Percentiles rank a stretch among this genome's conserved stretches.
Conservation (phyloP, 2,797 vertebrate genomes). For the Eulemur albifrons region DNA sequence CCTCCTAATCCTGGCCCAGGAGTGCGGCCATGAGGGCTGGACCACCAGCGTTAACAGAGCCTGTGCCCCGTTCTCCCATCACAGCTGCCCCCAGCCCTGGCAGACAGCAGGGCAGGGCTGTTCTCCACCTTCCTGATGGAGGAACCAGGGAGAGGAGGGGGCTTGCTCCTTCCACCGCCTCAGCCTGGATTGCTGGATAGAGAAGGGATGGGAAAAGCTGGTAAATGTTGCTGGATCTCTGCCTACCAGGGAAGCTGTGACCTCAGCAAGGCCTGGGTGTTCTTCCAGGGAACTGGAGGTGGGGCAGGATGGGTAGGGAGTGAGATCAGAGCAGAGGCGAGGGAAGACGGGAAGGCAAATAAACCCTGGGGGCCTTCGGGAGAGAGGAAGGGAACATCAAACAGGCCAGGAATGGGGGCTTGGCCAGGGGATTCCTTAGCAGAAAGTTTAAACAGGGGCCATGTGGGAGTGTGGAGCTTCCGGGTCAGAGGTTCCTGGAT, state of each 20-base stretch:
- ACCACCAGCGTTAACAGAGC: background rate
- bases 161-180: background rate
- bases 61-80: background rate
- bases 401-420: constrained; percentile 15
- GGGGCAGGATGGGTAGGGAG: constrained; percentile 49
- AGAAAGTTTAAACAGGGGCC: background rate
- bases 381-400: background rate
- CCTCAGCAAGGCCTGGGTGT: background rate
- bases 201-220: background rate
- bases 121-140: background rate
- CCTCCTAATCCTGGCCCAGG: background rate
- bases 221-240: background rate
- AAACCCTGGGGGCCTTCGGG: background rate
- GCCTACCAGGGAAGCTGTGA: background rate
- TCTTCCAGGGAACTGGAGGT: constrained; percentile 57
- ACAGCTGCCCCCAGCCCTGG: background rate
- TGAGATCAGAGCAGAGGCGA: constrained; percentile 48
- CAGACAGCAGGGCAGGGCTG: background rate
- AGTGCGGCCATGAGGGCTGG: background rate
- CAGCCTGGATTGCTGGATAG: background rate
- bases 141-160: background rate
- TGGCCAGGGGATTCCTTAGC: background rate
- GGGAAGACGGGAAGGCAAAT: background rate
- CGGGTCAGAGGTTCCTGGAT: background rate
- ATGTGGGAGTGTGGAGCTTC: background rate